Evolutionary conservation across 2,113 vertebrate species (phyloP).

Genomic region (Lamprotornis superbus): DNA sequence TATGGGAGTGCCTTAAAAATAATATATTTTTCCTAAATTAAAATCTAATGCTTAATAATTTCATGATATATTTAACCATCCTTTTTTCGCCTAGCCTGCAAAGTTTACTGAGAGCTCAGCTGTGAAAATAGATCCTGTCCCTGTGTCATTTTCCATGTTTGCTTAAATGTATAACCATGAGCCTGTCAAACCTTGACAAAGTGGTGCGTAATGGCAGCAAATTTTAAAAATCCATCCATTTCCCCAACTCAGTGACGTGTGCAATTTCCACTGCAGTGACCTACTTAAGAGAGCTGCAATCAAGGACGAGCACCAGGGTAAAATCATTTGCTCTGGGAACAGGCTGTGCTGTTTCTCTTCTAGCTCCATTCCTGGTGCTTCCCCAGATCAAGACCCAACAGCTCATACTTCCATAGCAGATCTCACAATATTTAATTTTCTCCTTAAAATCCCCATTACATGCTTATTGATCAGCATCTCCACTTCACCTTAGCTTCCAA

Average conservation of each 20-base stretch:
- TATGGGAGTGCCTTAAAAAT: background rate
- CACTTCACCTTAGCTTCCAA: background rate
- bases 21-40: background rate
- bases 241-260: background rate
- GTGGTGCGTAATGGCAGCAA: background rate
- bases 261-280: background rate
- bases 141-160: background rate
- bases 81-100: background rate
- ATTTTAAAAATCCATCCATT: background rate
- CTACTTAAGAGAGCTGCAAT: background rate
- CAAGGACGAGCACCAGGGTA: background rate
- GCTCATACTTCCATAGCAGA: background rate
- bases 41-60: background rate
- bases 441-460: background rate
- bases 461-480: background rate
- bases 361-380: background rate
- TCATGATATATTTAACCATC: background rate
- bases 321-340: background rate
- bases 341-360: background rate
- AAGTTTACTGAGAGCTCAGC: slow-evolving; percentile 3
- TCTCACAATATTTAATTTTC: background rate
- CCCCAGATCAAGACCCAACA: background rate
- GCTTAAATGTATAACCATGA: background rate
- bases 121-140: background rate
- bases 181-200: background rate